phyloP scores from a whole-genome alignment of 2,888 invertebrate genomes.

The Ornithoptera priamus region DNA sequence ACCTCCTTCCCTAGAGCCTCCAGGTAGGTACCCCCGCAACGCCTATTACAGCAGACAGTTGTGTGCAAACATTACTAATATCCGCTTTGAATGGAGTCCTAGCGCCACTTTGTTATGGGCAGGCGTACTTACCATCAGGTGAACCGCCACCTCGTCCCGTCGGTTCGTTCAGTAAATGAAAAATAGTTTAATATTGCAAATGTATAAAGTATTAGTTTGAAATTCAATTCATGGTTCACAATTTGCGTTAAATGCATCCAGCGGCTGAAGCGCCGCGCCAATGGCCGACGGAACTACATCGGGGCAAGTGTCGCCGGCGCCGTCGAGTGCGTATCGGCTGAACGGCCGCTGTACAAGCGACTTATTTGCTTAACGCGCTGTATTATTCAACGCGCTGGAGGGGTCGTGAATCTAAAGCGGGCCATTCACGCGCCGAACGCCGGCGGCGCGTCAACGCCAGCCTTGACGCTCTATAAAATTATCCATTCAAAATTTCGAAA shows the following conservation, averaged over 20 bases:
- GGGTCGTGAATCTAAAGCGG: slow-evolving; percentile 30
- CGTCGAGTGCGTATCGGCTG: slow-evolving; percentile 32
- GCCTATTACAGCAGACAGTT: too few relatives aligned
- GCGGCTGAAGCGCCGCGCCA: neutral
- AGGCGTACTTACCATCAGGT: too few relatives aligned
- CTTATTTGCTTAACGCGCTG: slow-evolving; percentile 41
- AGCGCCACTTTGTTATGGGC: too few relatives aligned
- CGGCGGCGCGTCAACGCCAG: neutral
- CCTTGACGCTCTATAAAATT: slow-evolving; percentile 9
- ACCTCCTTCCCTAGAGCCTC: too few relatives aligned
- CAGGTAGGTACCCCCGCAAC: too few relatives aligned
- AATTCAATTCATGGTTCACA: neutral
- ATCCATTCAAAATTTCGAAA: slow-evolving; percentile 1
- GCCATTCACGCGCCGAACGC: slow-evolving; percentile 17
- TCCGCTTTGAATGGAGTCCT: too few relatives aligned
- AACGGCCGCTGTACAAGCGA: slow-evolving; percentile 37
- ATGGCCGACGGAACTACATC: slow-evolving; percentile 37
- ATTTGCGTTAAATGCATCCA: slow-evolving; percentile 1
- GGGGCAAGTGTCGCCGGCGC: slow-evolving; percentile 38
- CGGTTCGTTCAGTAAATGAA: neutral
- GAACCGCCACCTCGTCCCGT: too few relatives aligned
- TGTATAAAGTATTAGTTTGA: neutral
- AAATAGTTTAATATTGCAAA: neutral
- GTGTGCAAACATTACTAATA: too few relatives aligned
- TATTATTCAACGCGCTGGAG: slow-evolving; percentile 39